Base-by-base conservation (phyloP, 2,888 invertebrate species). In the Temnothorax ravouxi region DNA sequence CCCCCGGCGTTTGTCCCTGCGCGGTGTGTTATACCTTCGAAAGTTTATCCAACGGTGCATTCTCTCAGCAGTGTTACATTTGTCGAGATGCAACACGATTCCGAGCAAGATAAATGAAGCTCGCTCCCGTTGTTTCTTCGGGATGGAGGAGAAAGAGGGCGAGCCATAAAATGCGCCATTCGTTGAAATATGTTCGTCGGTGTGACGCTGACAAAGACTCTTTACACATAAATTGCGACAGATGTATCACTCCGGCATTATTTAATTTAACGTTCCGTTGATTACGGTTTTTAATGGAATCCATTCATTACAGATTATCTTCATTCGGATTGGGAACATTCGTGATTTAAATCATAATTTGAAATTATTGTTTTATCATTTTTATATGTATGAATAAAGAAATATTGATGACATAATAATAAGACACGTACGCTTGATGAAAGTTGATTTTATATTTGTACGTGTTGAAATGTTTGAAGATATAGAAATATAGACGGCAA, bases 81-180 rank as follows among this genome's bases (percentile, higher is more conserved):
- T 91, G 93, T 92, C 89, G 88, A 80, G 87, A 87, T 88, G 92
- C 90, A 92, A 91, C 89, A 83, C 84, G 91, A 93, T 92, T 90
- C 87, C 87, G 84, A 87, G 90, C 75, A 91, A 92, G 92, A 93
- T 93, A 92, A 92, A 92, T 92, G 92, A 92, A 90, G 84, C 87
- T 83, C 84, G 83, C 83, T 75, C 64, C 71, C 62, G 62, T 80
- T 75, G 61, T 82, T 86, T 86, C 80, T 84, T 84, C 61, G 62
- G 62, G 38, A 75, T 56, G 67, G 64, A 77, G 64, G 74, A 84
- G 61, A 81, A 81, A 34, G 69, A 75, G 74, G 76, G 56, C 76
- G 81, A 25, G 66, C 75, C 69, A 82, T 79, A 79, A 85, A 62
- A 83, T 61, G 67, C 77, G 62, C 59, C 59, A 71, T 72, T 71